Base-by-base conservation (phyloP, 1,140 invertebrate genomes). In the Zaprionus lachaisei region DNA sequence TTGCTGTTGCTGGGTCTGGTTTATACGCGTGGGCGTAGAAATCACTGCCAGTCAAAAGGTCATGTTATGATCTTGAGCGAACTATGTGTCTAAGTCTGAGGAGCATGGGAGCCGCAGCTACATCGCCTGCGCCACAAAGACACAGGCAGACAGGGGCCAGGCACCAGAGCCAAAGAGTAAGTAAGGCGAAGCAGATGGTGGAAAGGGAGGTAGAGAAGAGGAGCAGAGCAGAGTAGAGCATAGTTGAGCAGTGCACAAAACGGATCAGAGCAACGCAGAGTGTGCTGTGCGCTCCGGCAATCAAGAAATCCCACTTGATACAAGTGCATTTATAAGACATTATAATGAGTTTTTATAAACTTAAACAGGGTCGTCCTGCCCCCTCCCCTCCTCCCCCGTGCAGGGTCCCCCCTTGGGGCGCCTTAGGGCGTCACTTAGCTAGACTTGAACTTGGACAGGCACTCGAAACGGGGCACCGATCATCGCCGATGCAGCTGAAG, bases 331-430 rank as follows among this genome's bases (percentile, higher is more conserved):
- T 85, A 87, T 84, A 91, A 91, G 83, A 91, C 89, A 91, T 84
- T 91, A 91, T 91, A 91, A 91, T 91, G 89, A 91, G 89, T 91
- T 91, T 91, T 91, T 91, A 91, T 91, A 91, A 91, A 80, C 79
- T 91, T 87, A 91, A 91, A 91, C 89, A 91, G 81, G 89, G 84
- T 87, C 34, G 56, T 34, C 34, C 20, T n/a, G 14, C 11, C n/a
- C 24, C 11, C 28, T 28, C 37, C 41, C 69, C 56, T 38, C 49
- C 34, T 49, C 37, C 34, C 26, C 37, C 24, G 17, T 49, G 2
- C 15, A 41, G 38, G 15, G 15, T 51, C 47, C 47, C 47, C 47
- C 20, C 20, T 14, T 51, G 47, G 47, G 47, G 47, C 47, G 44
- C 65, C 87, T 80, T 77, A 83, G 89, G 87, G 83, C 87, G 83